phyloP scores from a whole-genome alignment of 2,888 invertebrate species.

The Prosapia bicincta region DNA sequence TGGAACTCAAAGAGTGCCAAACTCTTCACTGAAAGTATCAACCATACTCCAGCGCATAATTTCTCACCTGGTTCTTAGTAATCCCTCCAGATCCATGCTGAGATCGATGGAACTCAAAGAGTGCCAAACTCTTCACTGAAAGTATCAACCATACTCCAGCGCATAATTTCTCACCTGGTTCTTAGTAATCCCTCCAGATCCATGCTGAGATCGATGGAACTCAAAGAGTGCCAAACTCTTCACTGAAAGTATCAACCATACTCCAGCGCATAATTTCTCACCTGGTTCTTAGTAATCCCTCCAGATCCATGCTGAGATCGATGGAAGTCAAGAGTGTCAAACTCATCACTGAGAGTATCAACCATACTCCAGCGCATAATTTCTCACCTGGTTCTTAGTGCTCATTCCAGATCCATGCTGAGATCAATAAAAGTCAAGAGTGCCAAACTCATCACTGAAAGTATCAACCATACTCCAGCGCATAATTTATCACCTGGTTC shows the following conservation, averaged over 20 bases:
- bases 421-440: no score
- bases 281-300: constrained; percentile 65
- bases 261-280: constrained; percentile 77
- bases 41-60: no score
- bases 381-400: no score
- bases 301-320: constrained; percentile 68
- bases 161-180: constrained; percentile 72
- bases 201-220: constrained; percentile 60
- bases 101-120: constrained; percentile 56
- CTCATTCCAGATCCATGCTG: no score
- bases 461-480: no score
- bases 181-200: constrained; percentile 67
- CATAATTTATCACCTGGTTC: constrained; percentile 61
- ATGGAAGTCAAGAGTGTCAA: constrained; percentile 58
- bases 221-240: constrained; percentile 64
- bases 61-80: constrained; percentile 61
- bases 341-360: constrained; percentile 71
- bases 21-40: no score
- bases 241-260: constrained; percentile 70
- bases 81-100: constrained; percentile 73
- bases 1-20: no score
- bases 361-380: constrained; percentile 76
- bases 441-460: no score
- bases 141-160: constrained; percentile 73
- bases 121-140: constrained; percentile 68